Base-by-base conservation (phyloP, 1,140 invertebrate species). In the Bilobella aurantiaca region DNA sequence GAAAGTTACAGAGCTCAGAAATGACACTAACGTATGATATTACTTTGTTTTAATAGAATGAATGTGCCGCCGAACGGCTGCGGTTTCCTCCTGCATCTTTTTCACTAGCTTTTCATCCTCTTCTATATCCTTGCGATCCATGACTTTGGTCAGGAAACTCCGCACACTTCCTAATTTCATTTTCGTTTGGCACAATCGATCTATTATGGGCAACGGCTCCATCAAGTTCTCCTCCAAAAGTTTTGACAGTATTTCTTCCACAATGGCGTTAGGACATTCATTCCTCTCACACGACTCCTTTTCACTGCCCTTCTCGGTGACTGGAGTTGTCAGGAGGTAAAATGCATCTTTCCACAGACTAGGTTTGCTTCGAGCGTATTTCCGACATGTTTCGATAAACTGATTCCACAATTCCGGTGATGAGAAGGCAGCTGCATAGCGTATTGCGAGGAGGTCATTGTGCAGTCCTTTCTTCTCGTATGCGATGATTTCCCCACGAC, bases 31-130 rank as follows among this genome's bases (percentile, higher is more conserved):
- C n/a, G n/a, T n/a, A n/a, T n/a, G n/a, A n/a, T n/a, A n/a, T n/a
- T n/a, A n/a, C n/a, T n/a, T 69, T 66, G 82, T 86, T 77, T 88
- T 82, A 74, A 93, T 84, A 68, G 84, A 83, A 69, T 86, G 79
- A 1, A 88, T 91, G n/a, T n/a, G n/a, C n/a, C n/a, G n/a, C n/a
- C n/a, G n/a, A n/a, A n/a, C n/a, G n/a, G n/a, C n/a, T n/a, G n/a
- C n/a, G n/a, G n/a, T n/a, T 72, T 95, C 91, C 31, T 82, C 81
- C 56, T 82, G 79, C 74, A 92, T 91, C 74, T 91, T 89, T 63
- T 85, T 79, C 16, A 88, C 88, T 1, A 87, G 76, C 62, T 85
- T 81, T 65, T 87, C 80, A 75, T 94, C 89, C 60, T 87, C 82
- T 34, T 83, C 80, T 34, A 89, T 88, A 67, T 88, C 84, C 66